These are phyloP conservation scores for Columba guinea DNA, from an alignment of 2,797 vertebrate genomes.

Conservation along the genomic window DNA sequence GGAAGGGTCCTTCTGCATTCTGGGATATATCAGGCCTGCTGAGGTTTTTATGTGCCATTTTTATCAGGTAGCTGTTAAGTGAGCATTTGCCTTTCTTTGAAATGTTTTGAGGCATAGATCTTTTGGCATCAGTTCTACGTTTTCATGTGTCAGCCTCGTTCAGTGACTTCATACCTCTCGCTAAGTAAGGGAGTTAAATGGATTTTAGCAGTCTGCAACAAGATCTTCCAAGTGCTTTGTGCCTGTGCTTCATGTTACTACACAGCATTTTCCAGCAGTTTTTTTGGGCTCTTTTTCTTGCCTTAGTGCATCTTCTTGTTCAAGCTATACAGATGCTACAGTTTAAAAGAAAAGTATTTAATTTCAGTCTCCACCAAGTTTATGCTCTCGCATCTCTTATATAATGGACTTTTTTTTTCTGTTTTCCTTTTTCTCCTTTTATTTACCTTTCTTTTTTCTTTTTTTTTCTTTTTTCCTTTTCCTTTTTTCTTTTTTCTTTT, in stretches of 20 bases:
- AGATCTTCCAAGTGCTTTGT: not conserved
- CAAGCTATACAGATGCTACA: not conserved
- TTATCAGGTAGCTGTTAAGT: constrained; percentile 50
- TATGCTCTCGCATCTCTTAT: not conserved
- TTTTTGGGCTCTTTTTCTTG: not conserved
- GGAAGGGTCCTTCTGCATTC: not conserved
- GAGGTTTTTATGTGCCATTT: not conserved
- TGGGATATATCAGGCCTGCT: not conserved
- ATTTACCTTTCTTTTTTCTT: no score
- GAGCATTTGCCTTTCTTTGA: constrained; percentile 47
- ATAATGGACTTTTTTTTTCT: not conserved
- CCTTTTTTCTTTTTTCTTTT: no score
- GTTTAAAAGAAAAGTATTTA: not conserved
- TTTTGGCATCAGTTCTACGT: constrained; percentile 8
- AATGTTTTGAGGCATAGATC: constrained; percentile 31
- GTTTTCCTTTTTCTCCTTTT: no score
- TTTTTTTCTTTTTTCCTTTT: no score
- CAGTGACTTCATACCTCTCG: constrained; percentile 42
- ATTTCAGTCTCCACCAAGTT: not conserved
- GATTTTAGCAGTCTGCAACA: constrained; percentile 28
- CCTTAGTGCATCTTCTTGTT: not conserved
- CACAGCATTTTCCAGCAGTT: not conserved
- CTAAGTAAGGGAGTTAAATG: constrained; percentile 33
- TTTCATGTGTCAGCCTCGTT: constrained; percentile 26
- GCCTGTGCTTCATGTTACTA: not conserved